Evolutionary conservation across 2,113 vertebrate genomes (phyloP).

Genomic region (Saguinus midas): DNA sequence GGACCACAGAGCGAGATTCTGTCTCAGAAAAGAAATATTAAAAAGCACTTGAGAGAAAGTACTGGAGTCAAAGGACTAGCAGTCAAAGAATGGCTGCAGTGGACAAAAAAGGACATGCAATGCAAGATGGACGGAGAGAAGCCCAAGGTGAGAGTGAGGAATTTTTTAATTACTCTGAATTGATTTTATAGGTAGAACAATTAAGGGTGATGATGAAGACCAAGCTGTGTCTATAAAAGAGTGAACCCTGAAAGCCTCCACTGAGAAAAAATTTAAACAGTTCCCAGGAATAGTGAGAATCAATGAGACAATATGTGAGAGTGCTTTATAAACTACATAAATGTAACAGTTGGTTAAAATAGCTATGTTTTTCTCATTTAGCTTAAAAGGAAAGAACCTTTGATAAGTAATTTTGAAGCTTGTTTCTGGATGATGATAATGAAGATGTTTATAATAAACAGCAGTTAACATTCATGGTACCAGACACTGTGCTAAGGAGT

Average conservation of each 20-base stretch:
- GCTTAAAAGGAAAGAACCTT: not conserved
- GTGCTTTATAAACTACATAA: not conserved
- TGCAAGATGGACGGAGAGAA: not conserved
- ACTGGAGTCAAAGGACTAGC: not conserved
- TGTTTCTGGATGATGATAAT: not conserved
- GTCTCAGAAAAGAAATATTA: not conserved
- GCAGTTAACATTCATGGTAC: not conserved
- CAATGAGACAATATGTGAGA: not conserved
- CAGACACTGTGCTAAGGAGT: not conserved
- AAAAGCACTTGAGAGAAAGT: not conserved
- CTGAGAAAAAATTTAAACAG: not conserved
- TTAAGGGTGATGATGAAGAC: not conserved
- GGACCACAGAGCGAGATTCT: no score
- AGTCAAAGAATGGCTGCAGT: not conserved
- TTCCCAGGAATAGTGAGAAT: not conserved
- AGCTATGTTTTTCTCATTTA: not conserved
- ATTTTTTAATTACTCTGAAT: not conserved
- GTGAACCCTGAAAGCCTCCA: not conserved
- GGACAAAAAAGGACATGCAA: not conserved
- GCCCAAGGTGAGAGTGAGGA: not conserved
- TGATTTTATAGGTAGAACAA: constrained; percentile 4
- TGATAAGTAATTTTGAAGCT: constrained; percentile 35
- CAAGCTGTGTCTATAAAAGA: not conserved
- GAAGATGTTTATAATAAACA: constrained; percentile 37
- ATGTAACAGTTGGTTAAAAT: not conserved